Evolutionary conservation across 2,113 vertebrate genomes (phyloP).

Genomic region (Perca flavescens): DNA sequence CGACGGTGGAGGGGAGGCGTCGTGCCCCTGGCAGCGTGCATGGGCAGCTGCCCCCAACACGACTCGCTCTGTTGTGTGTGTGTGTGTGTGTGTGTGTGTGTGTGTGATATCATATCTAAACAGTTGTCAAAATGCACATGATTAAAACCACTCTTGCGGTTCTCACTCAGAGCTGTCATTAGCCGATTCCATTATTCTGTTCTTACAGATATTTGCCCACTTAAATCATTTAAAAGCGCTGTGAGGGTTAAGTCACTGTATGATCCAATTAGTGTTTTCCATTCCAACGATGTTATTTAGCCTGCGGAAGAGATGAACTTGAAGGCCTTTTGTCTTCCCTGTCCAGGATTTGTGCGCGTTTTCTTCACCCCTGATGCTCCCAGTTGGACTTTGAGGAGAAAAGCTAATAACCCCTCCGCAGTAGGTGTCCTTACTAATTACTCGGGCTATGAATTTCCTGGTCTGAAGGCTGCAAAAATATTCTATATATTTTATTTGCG

Average conservation of each 20-base stretch:
- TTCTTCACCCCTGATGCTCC: conserved; percentile 10
- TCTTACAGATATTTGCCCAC: conserved; percentile 18
- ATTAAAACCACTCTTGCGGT: conserved; percentile 12
- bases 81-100: neutral
- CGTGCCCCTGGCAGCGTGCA: conserved; percentile 36
- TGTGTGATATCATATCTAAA: neutral
- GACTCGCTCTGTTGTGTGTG: neutral
- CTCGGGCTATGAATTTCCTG: conserved; percentile 30
- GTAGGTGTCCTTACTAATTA: conserved; percentile 4
- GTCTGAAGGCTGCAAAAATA: conserved; percentile 33
- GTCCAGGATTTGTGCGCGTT: conserved; percentile 19
- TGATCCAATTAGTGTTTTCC: conserved; percentile 56
- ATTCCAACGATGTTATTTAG: conserved; percentile 36
- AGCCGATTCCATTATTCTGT: conserved; percentile 19
- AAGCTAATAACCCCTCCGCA: conserved; percentile 19
- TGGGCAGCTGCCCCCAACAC: conserved; percentile 41
- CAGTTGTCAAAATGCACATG: conserved; percentile 7
- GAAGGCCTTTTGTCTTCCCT: conserved; percentile 10
- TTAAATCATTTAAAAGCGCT: conserved; percentile 46
- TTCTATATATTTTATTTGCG: conserved; percentile 49
- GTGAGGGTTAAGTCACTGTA: conserved; percentile 32
- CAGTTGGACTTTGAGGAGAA: conserved; percentile 17
- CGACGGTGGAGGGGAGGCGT: neutral
- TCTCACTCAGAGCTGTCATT: conserved; percentile 17
- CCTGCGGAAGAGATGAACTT: conserved; percentile 46